Evolutionary conservation across 2,888 invertebrate species (phyloP), one percentile per base, ranked within the genome.

Genomic region (Apamea anceps): DNA sequence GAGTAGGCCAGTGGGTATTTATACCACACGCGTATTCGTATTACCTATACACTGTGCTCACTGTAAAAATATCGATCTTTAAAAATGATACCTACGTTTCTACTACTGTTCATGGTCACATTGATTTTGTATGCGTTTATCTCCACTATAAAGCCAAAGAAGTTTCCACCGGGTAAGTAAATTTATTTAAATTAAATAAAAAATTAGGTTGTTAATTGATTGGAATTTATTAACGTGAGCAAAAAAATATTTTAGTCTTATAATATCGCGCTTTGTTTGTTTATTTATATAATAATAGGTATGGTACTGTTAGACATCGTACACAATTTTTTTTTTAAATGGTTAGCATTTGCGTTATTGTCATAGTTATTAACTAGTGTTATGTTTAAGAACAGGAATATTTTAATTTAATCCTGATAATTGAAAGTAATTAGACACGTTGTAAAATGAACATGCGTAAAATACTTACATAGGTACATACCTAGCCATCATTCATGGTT

Each of bases 111-210:
- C 73, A 72, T 90, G 60, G 80, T 91, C 54, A 81, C 88, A 42
- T 88, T 90, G 45, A 79, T 87, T 72, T 84, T 87, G 28, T 90
- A 86, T 70, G 80, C 73, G 62, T 84, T 85, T 72, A 21, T 87
- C 54, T 88, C 89, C 67, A 92, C 93, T 45, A 90, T 91, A 48
- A 97, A 96, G 87, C 97, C 97, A 0, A 93, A 91, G 82, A 94
- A 95, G 75, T 97, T 94, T 91, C 97, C 97, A 5, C 97, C 97
- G 89, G 97, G 97, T 97, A 93, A 91, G 93, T 80, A 48, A 54
- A 62, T 60, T 51, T 66, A 42, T 42, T 18, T 62, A 37, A 10
- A 37, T 60, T 63, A 32, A 68, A 25, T 18, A 28, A 28, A 57
- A 25, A n/a, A 10, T 13, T 18, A 0, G 18, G 25, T 65, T 28